Conservation (phyloP, 2,888 invertebrate species). For the Cataglyphis altisquamis region DNA sequence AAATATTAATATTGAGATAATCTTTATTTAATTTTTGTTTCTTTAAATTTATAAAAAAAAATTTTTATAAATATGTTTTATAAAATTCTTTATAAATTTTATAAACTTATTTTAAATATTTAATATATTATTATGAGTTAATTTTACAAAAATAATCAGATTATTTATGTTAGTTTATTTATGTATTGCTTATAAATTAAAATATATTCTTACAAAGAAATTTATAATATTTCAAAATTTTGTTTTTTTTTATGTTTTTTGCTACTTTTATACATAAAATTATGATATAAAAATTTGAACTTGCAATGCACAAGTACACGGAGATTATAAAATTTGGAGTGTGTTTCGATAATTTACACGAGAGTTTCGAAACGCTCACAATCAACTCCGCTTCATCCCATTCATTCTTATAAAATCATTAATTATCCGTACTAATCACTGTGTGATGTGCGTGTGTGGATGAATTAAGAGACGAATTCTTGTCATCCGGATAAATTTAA, state of each 20-base stretch:
- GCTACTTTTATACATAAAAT: neutral
- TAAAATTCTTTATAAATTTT: neutral
- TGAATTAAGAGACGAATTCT: conserved; percentile 23
- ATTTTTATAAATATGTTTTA: neutral
- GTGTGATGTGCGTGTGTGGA: conserved; percentile 33
- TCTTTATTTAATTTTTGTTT: neutral
- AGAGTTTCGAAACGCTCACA: neutral
- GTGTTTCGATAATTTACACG: conserved; percentile 7
- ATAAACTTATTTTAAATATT: neutral
- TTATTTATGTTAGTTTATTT: neutral
- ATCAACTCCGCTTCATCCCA: conserved; percentile 28
- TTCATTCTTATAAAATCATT: conserved; percentile 22
- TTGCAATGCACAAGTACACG: conserved; percentile 37
- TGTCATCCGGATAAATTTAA: conserved; percentile 59
- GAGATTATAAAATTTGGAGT: conserved; percentile 23
- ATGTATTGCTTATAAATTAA: neutral
- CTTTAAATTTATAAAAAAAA: neutral
- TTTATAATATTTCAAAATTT: neutral
- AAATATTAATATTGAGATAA: neutral
- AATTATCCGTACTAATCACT: conserved; percentile 41
- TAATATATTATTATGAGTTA: neutral
- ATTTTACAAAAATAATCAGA: neutral
- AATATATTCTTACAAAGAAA: conserved; percentile 12
- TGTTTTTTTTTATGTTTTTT: neutral
- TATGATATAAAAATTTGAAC: neutral